phyloP scores from a whole-genome alignment of 2,888 invertebrate species.

The Cosmia pyralina region DNA sequence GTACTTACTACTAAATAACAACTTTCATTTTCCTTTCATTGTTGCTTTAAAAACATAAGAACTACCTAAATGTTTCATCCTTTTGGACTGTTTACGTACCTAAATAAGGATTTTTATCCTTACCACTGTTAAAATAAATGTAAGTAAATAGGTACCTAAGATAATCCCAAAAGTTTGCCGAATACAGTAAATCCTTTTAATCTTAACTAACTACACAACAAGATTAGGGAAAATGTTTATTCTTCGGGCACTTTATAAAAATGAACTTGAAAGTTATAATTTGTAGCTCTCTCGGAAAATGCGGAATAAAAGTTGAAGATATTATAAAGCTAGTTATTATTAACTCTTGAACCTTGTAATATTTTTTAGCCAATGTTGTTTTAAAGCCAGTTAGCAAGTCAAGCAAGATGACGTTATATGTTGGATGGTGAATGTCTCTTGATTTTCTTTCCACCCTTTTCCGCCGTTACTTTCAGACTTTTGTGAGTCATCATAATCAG shows the following conservation, averaged over 20 bases:
- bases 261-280: conserved; percentile 53
- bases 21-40: not conserved
- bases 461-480: not conserved
- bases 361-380: conserved; percentile 24
- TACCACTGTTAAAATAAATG: conserved; percentile 5
- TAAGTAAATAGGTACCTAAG: not conserved
- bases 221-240: conserved; percentile 43
- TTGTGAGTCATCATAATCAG: not conserved
- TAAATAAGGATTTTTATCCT: not conserved
- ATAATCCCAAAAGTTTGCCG: conserved; percentile 25
- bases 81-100: conserved; percentile 4
- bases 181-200: conserved; percentile 50
- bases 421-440: conserved; percentile 1
- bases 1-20: no score
- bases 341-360: conserved; percentile 33
- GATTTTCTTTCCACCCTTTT: conserved; percentile 9
- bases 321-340: conserved; percentile 23
- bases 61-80: not conserved
- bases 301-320: conserved; percentile 26
- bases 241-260: conserved; percentile 26
- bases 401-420: conserved; percentile 13
- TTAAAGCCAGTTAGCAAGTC: conserved; percentile 19
- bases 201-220: conserved; percentile 51
- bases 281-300: conserved; percentile 32
- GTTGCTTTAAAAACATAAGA: not conserved